These are phyloP conservation scores for Helogale parvula DNA, from an alignment of 2,113 vertebrate genomes.

Conservation along the genomic window DNA sequence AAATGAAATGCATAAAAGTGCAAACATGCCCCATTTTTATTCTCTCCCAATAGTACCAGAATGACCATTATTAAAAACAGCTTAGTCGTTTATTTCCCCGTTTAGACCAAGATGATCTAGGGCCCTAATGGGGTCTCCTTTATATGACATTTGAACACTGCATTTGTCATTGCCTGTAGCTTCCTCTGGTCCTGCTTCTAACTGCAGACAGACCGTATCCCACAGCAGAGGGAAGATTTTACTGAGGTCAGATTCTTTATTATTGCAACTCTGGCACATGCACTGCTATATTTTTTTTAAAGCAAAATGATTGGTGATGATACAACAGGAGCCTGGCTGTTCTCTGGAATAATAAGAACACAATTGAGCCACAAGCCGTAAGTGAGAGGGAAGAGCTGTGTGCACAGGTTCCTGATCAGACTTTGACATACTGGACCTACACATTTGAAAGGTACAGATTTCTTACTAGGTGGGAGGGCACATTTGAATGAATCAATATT, in stretches of 20 bases:
- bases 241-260: not conserved
- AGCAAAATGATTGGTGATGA: not conserved
- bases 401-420: not conserved
- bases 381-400: not conserved
- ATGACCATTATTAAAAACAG: not conserved
- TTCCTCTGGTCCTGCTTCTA: not conserved
- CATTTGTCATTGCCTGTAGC: accelerated
- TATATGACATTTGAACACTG: not conserved
- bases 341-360: not conserved
- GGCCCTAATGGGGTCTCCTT: not conserved
- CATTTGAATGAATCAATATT: not conserved
- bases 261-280: not conserved
- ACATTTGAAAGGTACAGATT: not conserved
- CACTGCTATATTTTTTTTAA: constrained; percentile 44
- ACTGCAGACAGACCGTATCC: not conserved
- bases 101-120: not conserved
- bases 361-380: not conserved
- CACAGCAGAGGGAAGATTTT: not conserved
- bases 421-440: not conserved
- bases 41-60: not conserved
- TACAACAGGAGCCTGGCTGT: not conserved
- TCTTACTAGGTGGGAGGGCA: too few species aligned
- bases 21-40: not conserved
- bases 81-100: not conserved
- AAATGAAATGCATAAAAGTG: not conserved